Base-by-base conservation (phyloP, 2,888 invertebrate genomes). In the Catocala sponsa region DNA sequence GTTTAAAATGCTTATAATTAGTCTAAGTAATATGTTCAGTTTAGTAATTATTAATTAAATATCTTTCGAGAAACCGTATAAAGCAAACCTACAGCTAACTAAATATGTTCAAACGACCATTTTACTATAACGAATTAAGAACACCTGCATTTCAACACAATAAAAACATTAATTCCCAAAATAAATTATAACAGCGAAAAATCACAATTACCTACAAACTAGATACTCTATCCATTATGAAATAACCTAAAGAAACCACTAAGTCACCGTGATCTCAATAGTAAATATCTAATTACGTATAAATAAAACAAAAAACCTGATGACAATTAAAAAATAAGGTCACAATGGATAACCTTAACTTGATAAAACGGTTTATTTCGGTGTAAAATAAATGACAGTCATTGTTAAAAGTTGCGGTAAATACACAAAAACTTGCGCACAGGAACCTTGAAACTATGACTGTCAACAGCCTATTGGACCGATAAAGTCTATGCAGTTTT, bases 321-420 rank as follows among this genome's bases (percentile, higher is more conserved):
- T 62, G 75, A 72, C 76, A 78, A 87, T 73, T 68, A 78, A 85
- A 85, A 82, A 86, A 83, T 82, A 78, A 89, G 85, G 88, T 79
- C 86, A 80, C 55, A 42, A 59, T 62, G 15, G 55, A 59, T 75
- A 83, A 83, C 82, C 79, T 81, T 82, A 78, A 65, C 80, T 59
- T 70, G 75, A 81, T 83, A 83, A 84, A 80, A 81, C 80, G 76
- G 81, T 83, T 79, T 78, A 78, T 77, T 84, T 84, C 78, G 82
- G 81, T 81, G 82, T 80, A 80, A 81, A 25, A 84, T 81, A 80
- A 82, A 80, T 76, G 78, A 73, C 80, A 79, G 84, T 82, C 87
- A 79, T 59, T 72, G 70, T 59, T 48, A 32, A 68, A 68, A 66
- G 65, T 83, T 84, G 76, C 79, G 69, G 76, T 32, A 43, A 69